Conservation (phyloP, 2,797 vertebrate species). For the Acanthopagrus latus region DNA sequence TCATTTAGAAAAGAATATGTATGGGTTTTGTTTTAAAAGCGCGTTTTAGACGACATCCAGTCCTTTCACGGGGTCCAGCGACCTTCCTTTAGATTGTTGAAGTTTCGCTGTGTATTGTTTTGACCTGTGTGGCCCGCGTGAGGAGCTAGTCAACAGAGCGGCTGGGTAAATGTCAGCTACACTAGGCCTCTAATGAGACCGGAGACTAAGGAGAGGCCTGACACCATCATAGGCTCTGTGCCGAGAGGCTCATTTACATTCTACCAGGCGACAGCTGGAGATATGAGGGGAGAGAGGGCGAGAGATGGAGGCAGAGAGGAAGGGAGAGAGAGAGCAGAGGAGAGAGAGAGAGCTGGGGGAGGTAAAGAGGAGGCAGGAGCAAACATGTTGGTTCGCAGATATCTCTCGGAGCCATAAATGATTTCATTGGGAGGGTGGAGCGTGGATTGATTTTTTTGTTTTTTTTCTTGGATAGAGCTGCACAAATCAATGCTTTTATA, state of each 20-base stretch:
- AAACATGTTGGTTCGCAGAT: constrained; percentile 39
- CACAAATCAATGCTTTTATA: neutral
- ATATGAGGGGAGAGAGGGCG: constrained; percentile 51
- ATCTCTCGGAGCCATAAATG: constrained; percentile 17
- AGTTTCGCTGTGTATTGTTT: constrained; percentile 63
- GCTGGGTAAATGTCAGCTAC: constrained; percentile 79
- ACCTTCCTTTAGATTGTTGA: constrained; percentile 35
- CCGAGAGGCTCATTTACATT: constrained; percentile 79
- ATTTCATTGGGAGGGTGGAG: constrained; percentile 6
- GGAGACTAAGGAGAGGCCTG: constrained; percentile 71
- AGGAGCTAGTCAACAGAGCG: constrained; percentile 70
- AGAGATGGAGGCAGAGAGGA: constrained; percentile 11
- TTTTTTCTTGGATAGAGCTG: neutral
- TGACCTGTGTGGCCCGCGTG: constrained; percentile 68
- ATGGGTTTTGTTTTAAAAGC: neutral
- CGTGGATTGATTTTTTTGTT: neutral
- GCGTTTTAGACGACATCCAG: constrained; percentile 7
- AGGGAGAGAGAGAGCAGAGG: constrained; percentile 3
- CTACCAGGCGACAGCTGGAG: constrained; percentile 74
- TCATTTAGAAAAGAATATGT: constrained; percentile 1
- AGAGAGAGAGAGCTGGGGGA: constrained; percentile 34
- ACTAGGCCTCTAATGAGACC: constrained; percentile 75
- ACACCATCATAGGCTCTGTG: constrained; percentile 68
- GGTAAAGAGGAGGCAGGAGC: neutral
- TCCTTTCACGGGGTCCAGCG: constrained; percentile 16